phyloP scores from a whole-genome alignment of 2,888 invertebrate genomes.

The Caenorhabditis plicata region DNA sequence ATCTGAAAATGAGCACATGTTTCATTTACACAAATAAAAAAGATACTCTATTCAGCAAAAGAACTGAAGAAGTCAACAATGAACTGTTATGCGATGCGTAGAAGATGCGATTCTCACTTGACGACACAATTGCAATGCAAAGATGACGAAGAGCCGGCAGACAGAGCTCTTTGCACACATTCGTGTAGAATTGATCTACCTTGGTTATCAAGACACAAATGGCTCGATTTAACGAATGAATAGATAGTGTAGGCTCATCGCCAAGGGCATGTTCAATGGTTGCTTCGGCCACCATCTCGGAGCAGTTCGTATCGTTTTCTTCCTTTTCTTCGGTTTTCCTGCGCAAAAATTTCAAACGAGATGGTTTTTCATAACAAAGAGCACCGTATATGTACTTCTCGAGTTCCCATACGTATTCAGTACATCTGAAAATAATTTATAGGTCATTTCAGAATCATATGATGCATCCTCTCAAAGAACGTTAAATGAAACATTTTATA shows the following conservation, averaged over 20 bases:
- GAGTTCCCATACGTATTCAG: slow-evolving; percentile 85
- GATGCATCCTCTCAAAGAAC: too few species aligned
- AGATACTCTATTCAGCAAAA: slow-evolving; percentile 29
- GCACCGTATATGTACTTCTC: slow-evolving; percentile 77
- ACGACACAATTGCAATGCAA: slow-evolving; percentile 79
- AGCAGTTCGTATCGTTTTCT: slow-evolving; percentile 25
- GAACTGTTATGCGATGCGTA: slow-evolving; percentile 47
- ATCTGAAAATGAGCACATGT: too few species aligned
- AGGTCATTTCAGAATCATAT: background rate
- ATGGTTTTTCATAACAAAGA: slow-evolving; percentile 47
- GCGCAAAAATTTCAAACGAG: slow-evolving; percentile 30
- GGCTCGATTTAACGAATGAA: slow-evolving; percentile 71
- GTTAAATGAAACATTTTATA: background rate
- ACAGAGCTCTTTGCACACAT: slow-evolving; percentile 83
- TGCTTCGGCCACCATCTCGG: slow-evolving; percentile 30
- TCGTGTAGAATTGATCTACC: slow-evolving; percentile 85
- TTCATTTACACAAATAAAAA: background rate
- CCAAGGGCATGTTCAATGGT: slow-evolving; percentile 42
- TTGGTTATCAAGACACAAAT: slow-evolving; percentile 86
- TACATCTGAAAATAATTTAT: slow-evolving; percentile 73
- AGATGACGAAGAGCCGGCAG: slow-evolving; percentile 82
- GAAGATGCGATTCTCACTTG: slow-evolving; percentile 80
- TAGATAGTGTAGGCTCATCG: slow-evolving; percentile 29
- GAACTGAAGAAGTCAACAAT: slow-evolving; percentile 39
- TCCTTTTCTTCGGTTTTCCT: slow-evolving; percentile 31